Base-by-base conservation (phyloP, 2,797 vertebrate species). In the Molossus molossus region DNA sequence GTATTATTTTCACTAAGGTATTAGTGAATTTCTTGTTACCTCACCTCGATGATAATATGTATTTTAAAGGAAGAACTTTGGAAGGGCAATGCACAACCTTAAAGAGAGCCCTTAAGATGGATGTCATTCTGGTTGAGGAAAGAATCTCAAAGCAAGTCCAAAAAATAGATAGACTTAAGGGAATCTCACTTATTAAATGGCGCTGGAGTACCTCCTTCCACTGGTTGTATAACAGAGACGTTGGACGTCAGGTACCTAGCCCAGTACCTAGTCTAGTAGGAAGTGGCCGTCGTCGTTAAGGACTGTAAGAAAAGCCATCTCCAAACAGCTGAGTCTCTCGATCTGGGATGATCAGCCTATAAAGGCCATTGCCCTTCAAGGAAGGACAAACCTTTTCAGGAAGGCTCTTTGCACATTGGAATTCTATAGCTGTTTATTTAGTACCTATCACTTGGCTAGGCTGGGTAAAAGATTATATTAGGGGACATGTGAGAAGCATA, bases 371-470 rank as follows among this genome's bases (percentile, higher is more conserved):
- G 27, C 6, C 60, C 53, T 33, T 73, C 9, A 53, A 89, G 58
- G 37, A 75, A 89, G 27, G 75, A 53, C 50, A 21, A 55, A 55
- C 50, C 50, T 15, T 53, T 69, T 37, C 90, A 21, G 50, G 40
- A 21, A 29, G 0, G 3, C 77, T 67, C 12, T 67, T 27, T 73
- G 8, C 20, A 77, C 15, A 40, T 55, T 88, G 90, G n/a, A 88
- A 79, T 96, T 81, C 82, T 58, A 55, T 10, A 55, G 13, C 33
- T 92, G 27, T 70, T 92, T 80, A 40, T 69, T 77, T 29, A 86
- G 57, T 29, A 65, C 14, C 10, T 4, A 20, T 62, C 70, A 11
- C 62, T 84, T 79, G 55, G 40, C 29, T 55, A 29, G 21, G 1
- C 21, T 87, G 60, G 40, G 6, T 80, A 50, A 72, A 84, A 18